phyloP scores from a whole-genome alignment of 2,888 invertebrate genomes.

The Phlogophora meticulosa region DNA sequence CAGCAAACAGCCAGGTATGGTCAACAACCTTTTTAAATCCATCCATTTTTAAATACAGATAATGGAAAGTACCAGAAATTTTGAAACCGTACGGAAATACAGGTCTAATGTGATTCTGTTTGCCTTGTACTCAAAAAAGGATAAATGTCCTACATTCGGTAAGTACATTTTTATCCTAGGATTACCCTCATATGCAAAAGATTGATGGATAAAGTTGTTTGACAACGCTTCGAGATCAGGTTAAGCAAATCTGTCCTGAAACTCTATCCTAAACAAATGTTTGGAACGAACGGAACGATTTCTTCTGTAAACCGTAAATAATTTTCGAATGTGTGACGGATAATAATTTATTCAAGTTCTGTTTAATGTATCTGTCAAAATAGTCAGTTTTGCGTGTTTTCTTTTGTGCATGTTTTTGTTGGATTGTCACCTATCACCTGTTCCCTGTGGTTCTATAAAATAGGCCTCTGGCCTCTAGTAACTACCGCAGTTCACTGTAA shows the following conservation, averaged over 20 bases:
- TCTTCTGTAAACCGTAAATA: neutral
- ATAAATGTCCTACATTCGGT: conserved; percentile 36
- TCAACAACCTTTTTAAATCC: too few species aligned
- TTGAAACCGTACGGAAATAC: neutral
- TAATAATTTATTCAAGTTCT: too few species aligned
- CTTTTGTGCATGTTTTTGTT: too few species aligned
- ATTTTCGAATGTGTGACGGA: neutral
- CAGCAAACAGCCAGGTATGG: too few species aligned
- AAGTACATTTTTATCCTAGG: conserved; percentile 35
- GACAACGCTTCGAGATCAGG: conserved; percentile 32
- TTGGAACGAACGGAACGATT: conserved; percentile 17
- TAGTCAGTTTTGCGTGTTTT: too few species aligned
- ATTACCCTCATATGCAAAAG: conserved; percentile 26
- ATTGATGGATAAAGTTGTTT: conserved; percentile 46
- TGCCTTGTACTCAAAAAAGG: conserved; percentile 37
- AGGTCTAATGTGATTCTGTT: conserved; percentile 23
- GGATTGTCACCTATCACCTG: too few species aligned
- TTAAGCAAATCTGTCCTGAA: conserved; percentile 37
- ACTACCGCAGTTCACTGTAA: too few species aligned
- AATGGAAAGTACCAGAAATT: neutral
- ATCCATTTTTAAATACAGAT: too few species aligned
- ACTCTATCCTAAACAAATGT: conserved; percentile 45
- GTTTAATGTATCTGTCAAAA: too few species aligned
- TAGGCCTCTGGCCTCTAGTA: too few species aligned
- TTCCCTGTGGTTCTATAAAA: too few species aligned